A percentile compares a stretch with the other conserved stretches of the same genome.
Evolutionary conservation across 2,797 vertebrate species (phyloP).

Genomic region (Sebastes vulpes): DNA sequence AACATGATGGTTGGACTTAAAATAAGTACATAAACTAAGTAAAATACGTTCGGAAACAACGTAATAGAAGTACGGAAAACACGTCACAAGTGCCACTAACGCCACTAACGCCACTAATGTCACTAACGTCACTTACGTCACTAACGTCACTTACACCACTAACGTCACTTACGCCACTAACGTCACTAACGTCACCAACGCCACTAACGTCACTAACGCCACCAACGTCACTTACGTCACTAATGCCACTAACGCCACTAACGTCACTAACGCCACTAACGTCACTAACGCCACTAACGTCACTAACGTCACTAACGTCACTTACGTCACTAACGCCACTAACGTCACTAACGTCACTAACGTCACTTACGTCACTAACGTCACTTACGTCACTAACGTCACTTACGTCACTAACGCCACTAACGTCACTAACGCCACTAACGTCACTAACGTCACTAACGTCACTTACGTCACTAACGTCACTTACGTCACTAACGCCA

Average conservation of each 20-base stretch:
- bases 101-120: fast-evolving
- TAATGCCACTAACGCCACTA: fast-evolving
- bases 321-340: fast-evolving
- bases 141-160: fast-evolving
- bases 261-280: fast-evolving
- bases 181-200: no score
- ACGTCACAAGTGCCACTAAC: background rate
- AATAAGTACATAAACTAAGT: background rate
- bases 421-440: fast-evolving
- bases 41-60: no score
- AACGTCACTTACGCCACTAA: no score
- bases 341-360: fast-evolving
- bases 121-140: no score
- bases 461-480: fast-evolving
- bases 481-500: no score
- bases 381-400: fast-evolving
- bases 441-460: no score
- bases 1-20: background rate
- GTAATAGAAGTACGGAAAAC: background rate
- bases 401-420: fast-evolving
- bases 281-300: fast-evolving
- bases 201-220: no score
- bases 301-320: fast-evolving
- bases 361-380: fast-evolving
- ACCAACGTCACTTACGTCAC: fast-evolving